These are phyloP conservation scores for Umimayanthus chanpuru DNA, from an alignment of 92 coral and sea anemone genomes.

Conservation along the genomic window DNA sequence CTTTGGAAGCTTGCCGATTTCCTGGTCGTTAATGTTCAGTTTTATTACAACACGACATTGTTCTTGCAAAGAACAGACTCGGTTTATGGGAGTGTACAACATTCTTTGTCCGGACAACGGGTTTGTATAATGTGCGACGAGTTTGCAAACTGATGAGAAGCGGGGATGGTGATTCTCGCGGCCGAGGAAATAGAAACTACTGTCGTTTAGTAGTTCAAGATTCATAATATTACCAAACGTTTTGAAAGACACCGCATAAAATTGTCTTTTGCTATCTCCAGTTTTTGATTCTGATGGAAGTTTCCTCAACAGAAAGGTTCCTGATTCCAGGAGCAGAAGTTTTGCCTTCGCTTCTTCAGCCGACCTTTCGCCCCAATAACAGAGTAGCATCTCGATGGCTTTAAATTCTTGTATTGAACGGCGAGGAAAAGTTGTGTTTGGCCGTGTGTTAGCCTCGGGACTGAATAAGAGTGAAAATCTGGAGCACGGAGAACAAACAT, in stretches of 20 bases:
- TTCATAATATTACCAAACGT: background rate
- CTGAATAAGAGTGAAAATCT: background rate
- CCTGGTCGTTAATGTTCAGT: too few relatives aligned
- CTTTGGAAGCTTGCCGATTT: too few relatives aligned
- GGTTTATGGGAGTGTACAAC: too few relatives aligned
- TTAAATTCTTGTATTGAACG: background rate
- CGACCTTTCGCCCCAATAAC: slow-evolving; percentile 31
- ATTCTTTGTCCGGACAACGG: too few relatives aligned
- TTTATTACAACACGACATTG: too few relatives aligned
- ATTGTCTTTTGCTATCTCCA: too few relatives aligned
- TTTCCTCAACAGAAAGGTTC: slow-evolving; percentile 17
- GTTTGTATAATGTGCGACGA: too few relatives aligned
- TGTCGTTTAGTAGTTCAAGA: background rate
- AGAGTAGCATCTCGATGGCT: background rate
- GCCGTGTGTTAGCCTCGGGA: background rate
- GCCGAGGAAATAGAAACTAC: background rate
- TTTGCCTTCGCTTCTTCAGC: background rate
- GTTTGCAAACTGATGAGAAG: too few relatives aligned
- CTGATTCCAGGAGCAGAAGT: background rate
- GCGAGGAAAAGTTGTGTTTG: background rate
- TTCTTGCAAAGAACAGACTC: too few relatives aligned
- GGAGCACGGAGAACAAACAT: background rate
- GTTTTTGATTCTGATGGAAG: background rate
- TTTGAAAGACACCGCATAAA: background rate
- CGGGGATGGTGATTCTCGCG: slow-evolving; percentile 16